These are phyloP conservation scores for Tachysurus vachellii DNA, from an alignment of 2,113 vertebrate genomes.

Conservation along the genomic window DNA sequence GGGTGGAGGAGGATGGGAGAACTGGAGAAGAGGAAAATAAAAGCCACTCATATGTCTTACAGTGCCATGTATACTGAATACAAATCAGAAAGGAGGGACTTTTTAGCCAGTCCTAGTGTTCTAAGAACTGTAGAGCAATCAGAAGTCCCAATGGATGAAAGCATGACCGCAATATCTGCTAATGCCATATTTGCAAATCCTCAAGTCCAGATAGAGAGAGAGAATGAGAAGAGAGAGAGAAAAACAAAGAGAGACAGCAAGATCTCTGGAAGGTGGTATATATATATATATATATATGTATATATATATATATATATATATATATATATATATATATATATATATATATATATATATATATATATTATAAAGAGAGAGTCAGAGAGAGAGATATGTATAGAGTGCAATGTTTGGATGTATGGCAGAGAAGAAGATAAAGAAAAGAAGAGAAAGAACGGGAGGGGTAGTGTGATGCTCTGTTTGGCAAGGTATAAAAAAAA, in stretches of 20 bases:
- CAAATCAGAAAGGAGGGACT: slow-evolving; percentile 83
- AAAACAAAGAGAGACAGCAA: slow-evolving; percentile 49
- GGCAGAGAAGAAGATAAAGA: no score
- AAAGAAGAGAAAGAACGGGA: neutral
- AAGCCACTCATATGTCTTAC: slow-evolving; percentile 79
- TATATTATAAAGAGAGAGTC: no score
- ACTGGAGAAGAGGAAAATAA: slow-evolving; percentile 26
- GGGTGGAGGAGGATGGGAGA: slow-evolving; percentile 1
- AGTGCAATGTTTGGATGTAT: slow-evolving; percentile 66
- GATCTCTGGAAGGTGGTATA: neutral
- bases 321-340: no score
- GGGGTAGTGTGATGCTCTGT: slow-evolving; percentile 70
- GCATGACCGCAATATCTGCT: slow-evolving; percentile 90
- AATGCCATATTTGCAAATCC: slow-evolving; percentile 99
- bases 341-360: no score
- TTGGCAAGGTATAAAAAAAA: slow-evolving; percentile 69
- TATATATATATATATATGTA: neutral
- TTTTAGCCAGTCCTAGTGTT: slow-evolving; percentile 79
- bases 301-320: neutral
- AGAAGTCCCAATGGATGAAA: slow-evolving; percentile 90
- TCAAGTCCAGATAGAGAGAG: slow-evolving; percentile 72
- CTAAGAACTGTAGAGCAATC: slow-evolving; percentile 91
- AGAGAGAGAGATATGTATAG: neutral
- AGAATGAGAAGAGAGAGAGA: slow-evolving; percentile 72
- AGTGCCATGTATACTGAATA: slow-evolving; percentile 93